Percentiles rank a stretch among this genome's conserved stretches.
Evolutionary conservation across 2,797 vertebrate genomes (phyloP).

Genomic region (Mareca strepera): DNA sequence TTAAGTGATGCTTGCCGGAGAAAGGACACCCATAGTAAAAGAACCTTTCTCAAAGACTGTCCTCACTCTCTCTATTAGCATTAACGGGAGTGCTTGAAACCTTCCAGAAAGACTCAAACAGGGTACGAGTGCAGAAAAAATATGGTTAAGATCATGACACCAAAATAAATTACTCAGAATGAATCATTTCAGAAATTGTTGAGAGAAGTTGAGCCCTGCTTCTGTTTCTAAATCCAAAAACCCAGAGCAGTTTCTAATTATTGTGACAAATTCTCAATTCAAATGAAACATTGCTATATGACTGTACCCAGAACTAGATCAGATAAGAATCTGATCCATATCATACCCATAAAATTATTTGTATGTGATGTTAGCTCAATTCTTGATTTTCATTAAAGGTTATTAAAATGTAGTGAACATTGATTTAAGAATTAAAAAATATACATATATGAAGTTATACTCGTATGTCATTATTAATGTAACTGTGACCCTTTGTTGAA

Average conservation of each 20-base stretch:
- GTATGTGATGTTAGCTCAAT: background rate
- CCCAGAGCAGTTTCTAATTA: background rate
- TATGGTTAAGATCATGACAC: background rate
- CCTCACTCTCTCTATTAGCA: background rate
- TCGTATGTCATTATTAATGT: conserved; percentile 11
- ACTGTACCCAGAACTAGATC: background rate
- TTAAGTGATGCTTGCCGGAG: background rate
- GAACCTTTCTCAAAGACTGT: background rate
- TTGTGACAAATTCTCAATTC: background rate
- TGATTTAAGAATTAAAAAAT: conserved; percentile 7
- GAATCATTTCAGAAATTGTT: background rate
- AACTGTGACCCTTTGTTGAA: background rate
- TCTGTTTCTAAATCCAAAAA: background rate
- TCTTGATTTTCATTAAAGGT: background rate
- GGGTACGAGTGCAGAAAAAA: background rate
- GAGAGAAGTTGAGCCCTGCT: background rate
- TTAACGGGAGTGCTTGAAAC: background rate
- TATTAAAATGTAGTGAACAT: background rate
- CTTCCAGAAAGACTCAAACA: background rate
- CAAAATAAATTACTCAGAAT: background rate
- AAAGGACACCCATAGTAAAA: background rate
- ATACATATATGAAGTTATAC: background rate
- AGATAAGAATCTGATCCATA: background rate
- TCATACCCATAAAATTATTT: background rate
- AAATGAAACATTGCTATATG: background rate